Evolutionary conservation across 2,888 invertebrate genomes (phyloP), one percentile per base, ranked within the genome.

Genomic region (Watsonalla cultraria): DNA sequence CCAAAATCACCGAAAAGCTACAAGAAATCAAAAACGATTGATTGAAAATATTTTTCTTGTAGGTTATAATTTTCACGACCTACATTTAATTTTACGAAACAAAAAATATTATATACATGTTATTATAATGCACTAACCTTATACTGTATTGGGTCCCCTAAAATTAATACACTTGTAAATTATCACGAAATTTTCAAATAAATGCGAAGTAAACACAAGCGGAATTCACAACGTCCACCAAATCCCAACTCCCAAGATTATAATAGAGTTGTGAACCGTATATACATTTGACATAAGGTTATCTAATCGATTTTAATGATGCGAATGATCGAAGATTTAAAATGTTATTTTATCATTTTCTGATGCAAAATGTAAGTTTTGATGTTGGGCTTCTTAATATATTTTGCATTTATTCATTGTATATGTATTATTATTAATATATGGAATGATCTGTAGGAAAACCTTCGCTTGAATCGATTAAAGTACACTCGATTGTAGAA

Each of bases 121-220:
- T 15, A 37, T 39, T 55, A 46, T 62, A 51, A 54, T 60, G 55
- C 54, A 80, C 85, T 78, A 65, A 84, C 86, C 78, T 68, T 68
- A 54, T 63, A 61, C 74, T 59, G 73, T 61, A 64, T 64, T 66
- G 65, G 68, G 66, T 68, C 61, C 69, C 66, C 74, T 70, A 65
- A 67, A 64, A 69, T 68, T 76, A 74, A 70, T 70, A 69, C 86
- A 89, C 86, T 86, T 82, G 81, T 84, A 87, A 86, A 86, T 84
- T 86, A 85, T 63, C 86, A 86, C 87, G 64, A 76, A 81, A 77
- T 82, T 82, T 82, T 81, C 71, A 78, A 84, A 81, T 78, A 75
- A 77, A 78, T 74, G 72, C 70, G 72, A 86, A 72, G 81, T 86
- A 89, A 90, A 89, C 88, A 88, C 80, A 79, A 78, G 74, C 70